These are phyloP conservation scores for Serinus canaria DNA, from an alignment of 2,113 vertebrate genomes.

Conservation along the genomic window DNA sequence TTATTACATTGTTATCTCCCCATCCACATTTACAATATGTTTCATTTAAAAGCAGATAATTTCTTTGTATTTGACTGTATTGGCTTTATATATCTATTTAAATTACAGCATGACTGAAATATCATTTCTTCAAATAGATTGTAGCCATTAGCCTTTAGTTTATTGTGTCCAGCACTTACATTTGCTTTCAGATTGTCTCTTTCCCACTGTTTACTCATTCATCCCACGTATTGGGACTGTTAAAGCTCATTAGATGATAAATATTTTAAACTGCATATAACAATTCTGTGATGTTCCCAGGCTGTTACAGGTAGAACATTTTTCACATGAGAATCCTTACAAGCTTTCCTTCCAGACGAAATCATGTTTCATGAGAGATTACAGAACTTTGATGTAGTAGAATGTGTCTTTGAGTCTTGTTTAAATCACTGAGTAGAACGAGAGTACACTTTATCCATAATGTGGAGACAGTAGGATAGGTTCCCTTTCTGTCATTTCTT, in stretches of 20 bases:
- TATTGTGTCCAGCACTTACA: neutral
- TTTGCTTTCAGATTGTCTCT: neutral
- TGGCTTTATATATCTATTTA: neutral
- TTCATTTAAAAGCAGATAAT: constrained; percentile 1
- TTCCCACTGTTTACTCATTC: neutral
- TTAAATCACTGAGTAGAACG: neutral
- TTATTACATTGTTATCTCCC: neutral
- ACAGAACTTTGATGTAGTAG: neutral
- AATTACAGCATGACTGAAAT: neutral
- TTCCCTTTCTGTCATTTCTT: neutral
- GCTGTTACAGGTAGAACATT: neutral
- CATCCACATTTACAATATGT: neutral
- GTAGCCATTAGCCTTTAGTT: neutral
- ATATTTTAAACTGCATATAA: neutral
- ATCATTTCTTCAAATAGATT: neutral
- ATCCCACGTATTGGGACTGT: neutral
- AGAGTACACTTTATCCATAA: neutral
- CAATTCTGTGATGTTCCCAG: neutral
- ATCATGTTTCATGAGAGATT: neutral
- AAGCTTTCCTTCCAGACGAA: neutral
- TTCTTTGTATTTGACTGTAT: neutral
- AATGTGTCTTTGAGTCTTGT: neutral
- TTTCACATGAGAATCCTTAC: neutral
- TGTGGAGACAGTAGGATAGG: neutral
- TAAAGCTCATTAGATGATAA: neutral